These are phyloP conservation scores for Drosophila antonietae DNA, from an alignment of 2,888 invertebrate genomes.

Conservation along the genomic window DNA sequence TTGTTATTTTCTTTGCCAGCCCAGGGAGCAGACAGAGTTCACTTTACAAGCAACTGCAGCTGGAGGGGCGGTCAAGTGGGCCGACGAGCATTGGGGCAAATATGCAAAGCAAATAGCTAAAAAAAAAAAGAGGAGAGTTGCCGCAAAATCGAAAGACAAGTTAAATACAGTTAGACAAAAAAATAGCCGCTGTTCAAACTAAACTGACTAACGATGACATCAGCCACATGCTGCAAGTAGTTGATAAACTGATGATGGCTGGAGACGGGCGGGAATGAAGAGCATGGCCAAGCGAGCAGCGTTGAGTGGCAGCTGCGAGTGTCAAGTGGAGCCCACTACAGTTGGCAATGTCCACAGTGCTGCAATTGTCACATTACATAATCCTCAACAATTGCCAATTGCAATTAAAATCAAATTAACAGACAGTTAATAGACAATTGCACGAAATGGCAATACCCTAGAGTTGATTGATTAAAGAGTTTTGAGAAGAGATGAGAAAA, in stretches of 20 bases:
- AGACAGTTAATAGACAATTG: background rate
- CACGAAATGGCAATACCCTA: slow-evolving; percentile 9
- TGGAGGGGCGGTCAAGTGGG: slow-evolving; percentile 30
- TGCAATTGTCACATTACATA: slow-evolving; percentile 59
- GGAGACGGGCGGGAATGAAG: background rate
- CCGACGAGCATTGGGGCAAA: slow-evolving; percentile 32
- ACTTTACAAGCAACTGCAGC: slow-evolving; percentile 15
- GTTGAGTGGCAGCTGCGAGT: slow-evolving; percentile 37
- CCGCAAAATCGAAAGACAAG: slow-evolving; percentile 49
- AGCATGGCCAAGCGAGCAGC: background rate
- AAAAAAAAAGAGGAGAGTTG: slow-evolving; percentile 22
- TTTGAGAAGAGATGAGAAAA: background rate
- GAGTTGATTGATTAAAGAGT: background rate
- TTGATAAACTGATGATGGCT: slow-evolving; percentile 31
- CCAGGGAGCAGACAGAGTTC: slow-evolving; percentile 14
- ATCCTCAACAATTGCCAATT: slow-evolving; percentile 40
- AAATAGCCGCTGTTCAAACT: slow-evolving; percentile 32
- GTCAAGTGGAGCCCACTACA: slow-evolving; percentile 45
- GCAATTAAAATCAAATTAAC: slow-evolving; percentile 55
- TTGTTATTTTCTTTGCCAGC: slow-evolving; percentile 2
- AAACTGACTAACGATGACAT: slow-evolving; percentile 55
- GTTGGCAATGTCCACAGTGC: slow-evolving; percentile 22
- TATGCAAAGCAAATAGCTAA: slow-evolving; percentile 60
- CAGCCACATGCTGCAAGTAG: slow-evolving; percentile 42
- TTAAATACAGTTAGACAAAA: slow-evolving; percentile 8